Base-by-base conservation (phyloP, 2,113 vertebrate genomes). In the Collichthys lucidus region DNA sequence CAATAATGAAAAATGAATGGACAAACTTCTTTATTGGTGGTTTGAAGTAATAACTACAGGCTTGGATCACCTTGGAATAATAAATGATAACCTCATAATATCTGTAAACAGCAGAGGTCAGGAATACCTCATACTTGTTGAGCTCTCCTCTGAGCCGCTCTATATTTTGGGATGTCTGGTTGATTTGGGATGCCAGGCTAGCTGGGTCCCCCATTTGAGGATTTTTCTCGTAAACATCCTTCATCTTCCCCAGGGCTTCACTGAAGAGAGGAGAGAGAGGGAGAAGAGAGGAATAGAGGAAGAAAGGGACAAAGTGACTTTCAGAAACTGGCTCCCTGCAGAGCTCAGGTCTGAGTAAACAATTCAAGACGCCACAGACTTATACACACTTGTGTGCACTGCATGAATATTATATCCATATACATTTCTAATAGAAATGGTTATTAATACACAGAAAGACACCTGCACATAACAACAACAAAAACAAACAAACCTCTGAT, bases 151-250 rank as follows among this genome's bases (percentile, higher is more conserved):
- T 93, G 74, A 98, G 94, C 67, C 95, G 91, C 24, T 98, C 97
- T 0, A 97, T 96, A 86, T 96, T 96, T 84, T 94, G 92, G 62
- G 96, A 92, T 1, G 96, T 97, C 91, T 98, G 97, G 15, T 82
- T 90, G 89, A 97, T 97, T 89, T 93, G 96, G 68, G 97, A 95
- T 74, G 96, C 95, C 87, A 98, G 80, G 84, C 96, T 97, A 65
- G 94, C 90, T 0, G 96, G 97, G 88, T 97, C 96, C 61, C 97
- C 97, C 96, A 97, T 97, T 91, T 98, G 97, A 35, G 97, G 96
- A 59, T 97, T 97, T 92, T 97, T 97, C 86, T 97, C 96, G 79
- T 98, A 98, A 47, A 98, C 97, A 76, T 96, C 97, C 93, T 97
- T 98, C 97, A 97, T 98, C 92, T 97, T 97, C 90, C 94, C 96